Evolutionary conservation across 2,888 invertebrate species (phyloP).

Genomic region (Eledona agricola): DNA sequence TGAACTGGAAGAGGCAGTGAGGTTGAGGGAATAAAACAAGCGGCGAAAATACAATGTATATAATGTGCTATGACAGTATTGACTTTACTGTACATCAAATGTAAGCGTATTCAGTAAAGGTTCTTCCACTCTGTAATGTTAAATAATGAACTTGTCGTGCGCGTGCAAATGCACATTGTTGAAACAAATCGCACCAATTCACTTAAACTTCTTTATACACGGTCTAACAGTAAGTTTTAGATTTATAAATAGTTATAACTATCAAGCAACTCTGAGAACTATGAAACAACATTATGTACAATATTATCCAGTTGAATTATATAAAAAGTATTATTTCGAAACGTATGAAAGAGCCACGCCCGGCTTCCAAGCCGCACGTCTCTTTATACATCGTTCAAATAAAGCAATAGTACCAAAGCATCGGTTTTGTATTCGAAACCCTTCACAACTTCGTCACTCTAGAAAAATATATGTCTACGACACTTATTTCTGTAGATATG

Average conservation of each 20-base stretch:
- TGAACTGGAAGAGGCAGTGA: too few species aligned
- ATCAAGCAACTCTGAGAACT: constrained; percentile 44
- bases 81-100: constrained; percentile 54
- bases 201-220: constrained; percentile 30
- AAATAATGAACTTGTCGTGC: constrained; percentile 36
- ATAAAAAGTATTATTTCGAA: constrained; percentile 41
- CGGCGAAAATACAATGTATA: constrained; percentile 56
- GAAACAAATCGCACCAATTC: constrained; percentile 17
- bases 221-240: constrained; percentile 35
- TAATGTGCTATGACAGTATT: constrained; percentile 54
- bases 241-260: constrained; percentile 39
- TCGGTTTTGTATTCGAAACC: constrained; percentile 42
- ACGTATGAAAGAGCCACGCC: constrained; percentile 33
- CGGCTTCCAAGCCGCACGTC: constrained; percentile 25
- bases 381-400: constrained; percentile 47
- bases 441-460: constrained; percentile 50
- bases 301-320: constrained; percentile 43
- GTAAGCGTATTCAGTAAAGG: constrained; percentile 55
- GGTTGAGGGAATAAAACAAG: constrained; percentile 38
- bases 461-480: constrained; percentile 59
- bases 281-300: constrained; percentile 48
- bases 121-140: constrained; percentile 49
- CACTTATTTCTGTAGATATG: constrained; percentile 57
- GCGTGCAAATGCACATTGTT: constrained; percentile 35
- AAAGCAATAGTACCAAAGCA: constrained; percentile 64